These are phyloP conservation scores for Erebia ligea DNA, from an alignment of 2,888 invertebrate genomes.

Conservation along the genomic window DNA sequence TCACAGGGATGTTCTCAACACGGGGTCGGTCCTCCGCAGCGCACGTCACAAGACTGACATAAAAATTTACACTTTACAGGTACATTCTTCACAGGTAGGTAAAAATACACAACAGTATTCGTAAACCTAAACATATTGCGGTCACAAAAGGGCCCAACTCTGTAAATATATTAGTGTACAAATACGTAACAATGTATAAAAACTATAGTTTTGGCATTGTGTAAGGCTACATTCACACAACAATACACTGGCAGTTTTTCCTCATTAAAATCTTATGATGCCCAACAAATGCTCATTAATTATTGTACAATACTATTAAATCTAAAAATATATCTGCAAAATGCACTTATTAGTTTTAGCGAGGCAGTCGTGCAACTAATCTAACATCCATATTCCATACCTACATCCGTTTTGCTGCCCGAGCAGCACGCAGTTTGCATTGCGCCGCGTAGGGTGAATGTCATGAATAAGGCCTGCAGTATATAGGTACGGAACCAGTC, in stretches of 20 bases:
- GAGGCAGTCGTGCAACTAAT: too few species aligned
- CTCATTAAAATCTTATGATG: neutral
- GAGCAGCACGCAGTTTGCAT: too few species aligned
- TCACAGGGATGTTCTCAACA: constrained; percentile 60
- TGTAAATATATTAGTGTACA: constrained; percentile 48
- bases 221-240: constrained; percentile 36
- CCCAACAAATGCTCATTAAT: neutral
- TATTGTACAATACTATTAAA: too few species aligned
- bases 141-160: constrained; percentile 79
- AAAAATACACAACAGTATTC: constrained; percentile 72
- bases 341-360: too few species aligned
- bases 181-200: constrained; percentile 60
- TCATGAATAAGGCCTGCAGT: too few species aligned
- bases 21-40: constrained; percentile 77
- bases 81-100: constrained; percentile 76
- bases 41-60: constrained; percentile 67
- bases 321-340: too few species aligned
- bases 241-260: neutral
- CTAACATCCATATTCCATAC: too few species aligned
- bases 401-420: too few species aligned
- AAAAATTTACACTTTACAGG: constrained; percentile 82
- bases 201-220: constrained; percentile 64
- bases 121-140: constrained; percentile 71
- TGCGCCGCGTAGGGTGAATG: too few species aligned
- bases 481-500: too few species aligned